Base-by-base conservation (phyloP, 23 tunicate species). In the Aplidium turbinatum region DNA sequence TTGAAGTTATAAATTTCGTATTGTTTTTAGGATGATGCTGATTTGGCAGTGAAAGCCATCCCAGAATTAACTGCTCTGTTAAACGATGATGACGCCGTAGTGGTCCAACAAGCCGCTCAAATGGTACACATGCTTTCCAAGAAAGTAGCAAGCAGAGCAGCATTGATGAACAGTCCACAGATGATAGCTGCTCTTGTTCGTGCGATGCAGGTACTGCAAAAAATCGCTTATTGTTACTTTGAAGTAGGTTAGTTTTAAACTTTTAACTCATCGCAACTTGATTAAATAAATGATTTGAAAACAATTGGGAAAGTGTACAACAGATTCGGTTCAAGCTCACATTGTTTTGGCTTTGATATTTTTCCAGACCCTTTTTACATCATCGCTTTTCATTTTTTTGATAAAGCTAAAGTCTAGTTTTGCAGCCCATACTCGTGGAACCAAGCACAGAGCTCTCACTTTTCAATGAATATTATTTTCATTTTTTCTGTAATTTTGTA, bases 61-160 rank as follows among this genome's bases (percentile, higher is more conserved):
- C 98, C 98, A 27, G 98, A 93, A 35, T 58, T 93, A 33, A 81
- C 74, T 19, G 78, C 77, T 25, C 60, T 93, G 71, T 57, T 93
- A 35, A 86, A 93, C 45, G 98, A 93, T 68, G 82, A 76, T 7
- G 98, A 93, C 68, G 77, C 65, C 16, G 89, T 73, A n/a, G 94
- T 93, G 47, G 98, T 86, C 7, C 94, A 81, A 68, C 98, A 93
- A 77, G 98, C 98, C 0, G 98, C 98, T 19, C 85, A 81, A 69
- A 90, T 90, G 97, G 90, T 90, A 27, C 97, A 90, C 72, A 71
- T 90, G 90, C 57, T 90, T 47, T 82, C 89, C 6, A 90, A 90
- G 66, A 90, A 90, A 73, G 97, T 90, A 18, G 97, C 97, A 16
- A 90, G 97, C 79, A 36, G 97, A 35, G 90, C 83, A 38, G 97